Base-by-base conservation (phyloP, 2,113 vertebrate species). In the Malaclemys terrapin region DNA sequence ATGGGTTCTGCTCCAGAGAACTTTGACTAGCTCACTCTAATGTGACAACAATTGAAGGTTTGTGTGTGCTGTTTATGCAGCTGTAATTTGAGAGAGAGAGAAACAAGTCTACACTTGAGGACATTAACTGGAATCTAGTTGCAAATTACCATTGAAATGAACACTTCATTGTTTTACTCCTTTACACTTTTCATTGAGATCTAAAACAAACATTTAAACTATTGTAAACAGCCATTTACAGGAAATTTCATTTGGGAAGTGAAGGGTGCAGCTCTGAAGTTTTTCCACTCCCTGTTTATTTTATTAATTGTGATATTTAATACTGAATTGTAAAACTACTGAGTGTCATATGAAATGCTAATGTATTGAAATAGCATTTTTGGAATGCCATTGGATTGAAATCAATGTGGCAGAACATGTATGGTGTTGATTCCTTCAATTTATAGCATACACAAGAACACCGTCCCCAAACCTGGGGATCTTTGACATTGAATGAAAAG, bases 351-450 rank as follows among this genome's bases (percentile, higher is more conserved):
- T 52, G 50, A 75, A 75, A 91, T 95, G 93, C 62, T 87, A 49
- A 81, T 82, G 82, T 47, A 82, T 69, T 85, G 90, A 84, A 93
- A 90, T 31, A 82, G 12, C 49, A 80, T 96, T 97, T 80, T 80
- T 90, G 94, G 97, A 97, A 96, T 87, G 62, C 8, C 35, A 93
- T 0, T 2, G 45, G 16, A 10, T 96, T 97, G 85, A 96, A 96
- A 93, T 90, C 91, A 83, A 12, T 76, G 90, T 95, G 90, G 96
- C 93, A 89, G 89, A 62, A 93, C 49, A 31, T 92, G 91, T 86
- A 92, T 91, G 8, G 16, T 82, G 19, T 87, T 95, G 91, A 89
- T 92, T 95, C 69, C n/a, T 72, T 72, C 69, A 38, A 22, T 38
- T 38, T 38, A 62, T 89, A 86, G 89, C 93, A 56, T 0, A 90